Base-by-base conservation (phyloP, 2,797 vertebrate genomes). In the Rhinophrynus dorsalis region DNA sequence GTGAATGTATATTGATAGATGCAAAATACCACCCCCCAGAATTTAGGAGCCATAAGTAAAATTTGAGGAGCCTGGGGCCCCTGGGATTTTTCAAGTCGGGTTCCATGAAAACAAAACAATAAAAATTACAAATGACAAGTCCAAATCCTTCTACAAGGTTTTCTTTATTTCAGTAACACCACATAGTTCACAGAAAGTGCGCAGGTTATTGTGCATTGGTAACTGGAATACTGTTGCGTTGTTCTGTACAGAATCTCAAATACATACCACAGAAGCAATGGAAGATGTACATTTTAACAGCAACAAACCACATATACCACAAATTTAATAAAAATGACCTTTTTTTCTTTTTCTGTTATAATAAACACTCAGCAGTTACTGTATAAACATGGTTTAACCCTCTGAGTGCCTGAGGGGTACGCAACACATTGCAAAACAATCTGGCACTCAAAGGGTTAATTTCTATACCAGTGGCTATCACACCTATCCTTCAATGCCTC, bases 151-250 rank as follows among this genome's bases (percentile, higher is more conserved):
- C 10, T 77, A 77, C 76, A 78, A 74, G 68, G 55, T 33, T 77
- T 48, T 58, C 89, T 96, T 95, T 96, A 94, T 94, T 96, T 92
- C 84, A 90, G 90, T 87, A 73, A 93, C 90, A 88, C 85, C 90
- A 91, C 92, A 83, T 83, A 89, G 90, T 89, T 91, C 89, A 83
- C 90, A 90, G 88, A 89, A 82, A 84, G 83, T 90, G 80, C 89
- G 87, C 82, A 90, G 81, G 84, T 84, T 80, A 89, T 67, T 84
- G 83, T 85, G 83, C 86, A 90, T 84, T 75, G 79, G 69, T 2
- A 61, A 67, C 50, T 56, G 65, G 73, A 74, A 76, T 70, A 76
- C 68, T 67, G 78, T 77, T 61, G 61, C 70, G 73, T 71, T 67
- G 73, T 76, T 70, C 74, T 79, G 77, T 77, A 65, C 70, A 80